These are phyloP conservation scores for Orchesellides sinensis DNA, from an alignment of 2,888 invertebrate species.

Conservation along the genomic window DNA sequence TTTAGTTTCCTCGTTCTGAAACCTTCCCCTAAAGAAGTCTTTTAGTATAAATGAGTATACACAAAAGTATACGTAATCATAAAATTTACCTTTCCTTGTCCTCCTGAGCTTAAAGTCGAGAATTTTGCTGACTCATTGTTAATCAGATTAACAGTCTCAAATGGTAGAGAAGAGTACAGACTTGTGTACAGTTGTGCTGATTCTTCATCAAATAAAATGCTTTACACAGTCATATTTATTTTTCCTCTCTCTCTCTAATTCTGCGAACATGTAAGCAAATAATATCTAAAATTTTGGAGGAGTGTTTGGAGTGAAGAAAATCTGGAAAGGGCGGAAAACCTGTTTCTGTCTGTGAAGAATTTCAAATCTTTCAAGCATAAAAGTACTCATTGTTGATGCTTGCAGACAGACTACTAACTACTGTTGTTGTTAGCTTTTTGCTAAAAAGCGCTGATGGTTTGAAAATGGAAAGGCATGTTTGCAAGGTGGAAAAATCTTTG, in stretches of 20 bases:
- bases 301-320: too few relatives aligned
- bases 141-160: constrained; percentile 42
- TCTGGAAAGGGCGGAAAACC: neutral
- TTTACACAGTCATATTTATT: constrained; percentile 36
- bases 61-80: too few relatives aligned
- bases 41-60: too few relatives aligned
- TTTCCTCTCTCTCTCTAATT: constrained; percentile 17
- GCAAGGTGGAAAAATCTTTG: neutral
- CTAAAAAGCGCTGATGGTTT: constrained; percentile 19
- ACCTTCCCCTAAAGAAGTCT: too few relatives aligned
- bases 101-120: too few relatives aligned
- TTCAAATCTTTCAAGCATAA: neutral
- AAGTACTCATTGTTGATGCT: too few relatives aligned
- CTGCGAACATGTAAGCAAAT: too few relatives aligned
- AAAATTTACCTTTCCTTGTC: too few relatives aligned
- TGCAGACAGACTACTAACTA: neutral
- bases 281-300: too few relatives aligned
- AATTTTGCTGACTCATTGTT: constrained; percentile 48
- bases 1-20: too few relatives aligned
- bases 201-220: constrained; percentile 34
- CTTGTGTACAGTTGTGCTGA: constrained; percentile 6
- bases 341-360: neutral
- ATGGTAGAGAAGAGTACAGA: neutral
- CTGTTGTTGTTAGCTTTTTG: neutral
- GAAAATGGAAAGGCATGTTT: constrained; percentile 45